A percentile compares a stretch with the other conserved stretches of the same genome.
Conservation (phyloP, 2,113 vertebrate species). For the Phocoena phocoena region DNA sequence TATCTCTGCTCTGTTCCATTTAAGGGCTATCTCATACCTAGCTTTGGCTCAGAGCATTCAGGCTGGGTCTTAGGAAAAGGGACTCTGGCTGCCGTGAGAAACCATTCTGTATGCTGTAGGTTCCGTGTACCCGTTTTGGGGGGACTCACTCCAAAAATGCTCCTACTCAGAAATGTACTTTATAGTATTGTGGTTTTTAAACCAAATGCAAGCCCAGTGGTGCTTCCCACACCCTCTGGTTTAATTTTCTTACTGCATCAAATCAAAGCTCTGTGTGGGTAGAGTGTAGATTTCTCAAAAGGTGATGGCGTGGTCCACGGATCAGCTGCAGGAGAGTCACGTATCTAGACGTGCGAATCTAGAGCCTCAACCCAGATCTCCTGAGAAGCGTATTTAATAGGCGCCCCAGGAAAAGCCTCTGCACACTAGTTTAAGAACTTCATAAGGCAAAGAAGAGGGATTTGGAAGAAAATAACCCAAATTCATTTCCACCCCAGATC, state of each 20-base stretch:
- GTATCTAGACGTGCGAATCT: fast-evolving
- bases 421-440: not conserved
- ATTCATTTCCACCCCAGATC: not conserved
- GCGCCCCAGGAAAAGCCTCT: not conserved
- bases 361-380: not conserved
- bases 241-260: not conserved
- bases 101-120: not conserved
- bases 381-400: not conserved
- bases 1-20: fast-evolving
- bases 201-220: not conserved
- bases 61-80: not conserved
- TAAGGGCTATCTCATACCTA: too few species aligned
- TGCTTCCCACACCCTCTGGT: not conserved
- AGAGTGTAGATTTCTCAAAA: not conserved
- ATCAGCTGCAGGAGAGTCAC: not conserved
- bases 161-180: not conserved
- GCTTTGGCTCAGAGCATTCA: not conserved
- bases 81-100: not conserved
- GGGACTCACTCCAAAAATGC: not conserved
- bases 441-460: not conserved
- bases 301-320: not conserved
- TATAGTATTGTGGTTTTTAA: not conserved
- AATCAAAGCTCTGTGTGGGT: not conserved
- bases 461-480: not conserved
- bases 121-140: not conserved